Conservation (phyloP, 2,113 vertebrate species). For the Paradoxurus hermaphroditus region DNA sequence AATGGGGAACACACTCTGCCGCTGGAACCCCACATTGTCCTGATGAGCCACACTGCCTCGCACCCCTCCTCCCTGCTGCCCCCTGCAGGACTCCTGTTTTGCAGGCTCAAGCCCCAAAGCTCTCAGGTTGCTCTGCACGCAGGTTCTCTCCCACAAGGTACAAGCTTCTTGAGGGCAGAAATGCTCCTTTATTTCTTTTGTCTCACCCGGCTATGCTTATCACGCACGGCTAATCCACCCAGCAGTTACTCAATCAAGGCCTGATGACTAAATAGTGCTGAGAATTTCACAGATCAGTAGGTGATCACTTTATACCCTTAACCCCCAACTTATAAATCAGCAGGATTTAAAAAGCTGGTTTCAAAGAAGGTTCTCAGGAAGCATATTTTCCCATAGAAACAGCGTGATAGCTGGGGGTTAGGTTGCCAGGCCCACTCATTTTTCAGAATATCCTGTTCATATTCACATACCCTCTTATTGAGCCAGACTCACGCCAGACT, state of each 20-base stretch:
- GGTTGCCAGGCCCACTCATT: constrained; percentile 25
- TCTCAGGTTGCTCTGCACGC: not conserved
- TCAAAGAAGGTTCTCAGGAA: constrained; percentile 12
- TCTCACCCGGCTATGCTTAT: constrained; percentile 44
- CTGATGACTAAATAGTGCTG: not conserved
- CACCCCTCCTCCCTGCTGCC: not conserved
- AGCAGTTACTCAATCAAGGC: constrained; percentile 28
- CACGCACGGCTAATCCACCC: constrained; percentile 17
- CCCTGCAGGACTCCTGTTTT: not conserved
- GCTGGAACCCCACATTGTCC: not conserved
- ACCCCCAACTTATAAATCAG: constrained; percentile 29
- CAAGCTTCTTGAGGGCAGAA: constrained; percentile 45
- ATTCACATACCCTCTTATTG: not conserved
- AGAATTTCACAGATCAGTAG: constrained; percentile 54
- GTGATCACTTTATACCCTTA: constrained; percentile 40
- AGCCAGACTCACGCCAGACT: not conserved
- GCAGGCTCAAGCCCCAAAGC: not conserved
- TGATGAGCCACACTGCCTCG: constrained; percentile 9
- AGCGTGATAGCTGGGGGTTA: not conserved
- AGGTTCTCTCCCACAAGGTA: not conserved
- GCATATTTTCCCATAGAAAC: constrained; percentile 50
- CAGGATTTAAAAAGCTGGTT: constrained; percentile 39
- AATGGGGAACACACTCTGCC: not conserved
- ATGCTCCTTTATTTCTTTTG: not conserved
- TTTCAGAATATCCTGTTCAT: constrained; percentile 2